Base-by-base conservation (phyloP, 2,797 vertebrate species). In the Leptatherina wallacei region DNA sequence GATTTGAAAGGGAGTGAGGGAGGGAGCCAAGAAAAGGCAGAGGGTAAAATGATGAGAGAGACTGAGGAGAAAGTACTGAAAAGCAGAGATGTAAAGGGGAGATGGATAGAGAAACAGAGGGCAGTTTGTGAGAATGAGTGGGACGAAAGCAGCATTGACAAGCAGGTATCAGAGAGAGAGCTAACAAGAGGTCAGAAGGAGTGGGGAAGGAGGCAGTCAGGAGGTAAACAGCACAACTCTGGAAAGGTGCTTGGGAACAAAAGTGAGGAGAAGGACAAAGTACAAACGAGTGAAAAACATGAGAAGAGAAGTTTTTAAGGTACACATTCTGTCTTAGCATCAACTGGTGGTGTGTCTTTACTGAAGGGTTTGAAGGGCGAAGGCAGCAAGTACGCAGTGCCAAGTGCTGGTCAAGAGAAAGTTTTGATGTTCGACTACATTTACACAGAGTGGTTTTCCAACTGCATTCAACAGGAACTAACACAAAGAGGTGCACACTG, bases 251-350 rank as follows among this genome's bases (percentile, higher is more conserved):
- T 69, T 35, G 52, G 52, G 13, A 88, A 76, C 0, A 11, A 75
- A 44, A 77, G 27, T 73, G 71, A 38, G 52, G 42, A 76, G 71
- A 88, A 85, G 80, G 80, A 81, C 79, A 82, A 87, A 84, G 75
- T 57, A 85, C 73, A 82, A 54, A 58, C n/a, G 61, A 69, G 44
- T 29, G 47, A 70, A 78, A 85, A 69, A 4, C 35, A 47, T 9
- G 54, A 60, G 52, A 64, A 36, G 32, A 40, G 71, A 81, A 30
- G n/a, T 75, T 85, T 83, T 62, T 29, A 63, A 36, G 65, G 35
- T 40, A 63, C 49, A 35, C n/a, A 40, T 72, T 65, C 80, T 49
- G 69, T 33, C 49, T 61, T 78, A 78, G 84, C 63, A 61, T 82
- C 73, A 82, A 57, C 57, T 73, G 65, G 72, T 69, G 55, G 36